Base-by-base conservation (phyloP, 2,888 invertebrate species). In the Pyrgus malvae region DNA sequence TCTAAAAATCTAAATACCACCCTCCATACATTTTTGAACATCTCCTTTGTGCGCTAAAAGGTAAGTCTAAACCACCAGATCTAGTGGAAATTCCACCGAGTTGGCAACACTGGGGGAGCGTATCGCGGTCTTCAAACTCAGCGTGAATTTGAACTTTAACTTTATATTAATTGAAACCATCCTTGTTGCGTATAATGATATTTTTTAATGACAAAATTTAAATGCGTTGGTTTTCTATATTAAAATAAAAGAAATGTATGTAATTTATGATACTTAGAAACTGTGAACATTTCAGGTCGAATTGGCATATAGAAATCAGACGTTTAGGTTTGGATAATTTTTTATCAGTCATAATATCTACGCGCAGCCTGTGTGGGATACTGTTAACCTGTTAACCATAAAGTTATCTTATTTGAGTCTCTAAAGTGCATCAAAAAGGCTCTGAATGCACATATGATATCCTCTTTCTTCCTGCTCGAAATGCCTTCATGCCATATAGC, bases 61-160 rank as follows among this genome's bases (percentile, higher is more conserved):
- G n/a, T n/a, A n/a, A n/a, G 41, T 41, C 41, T 19, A 41, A 41
- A 41, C 41, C 41, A 41, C 41, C 41, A 41, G 41, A 40, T 40
- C 40, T 19, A 19, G 19, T 40, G 40, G 40, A 40, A 40, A 40
- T 17, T 40, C 17, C 40, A 41, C 41, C 21, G 21, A 41, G 41
- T 41, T 41, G 41, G 23, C 41, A 41, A 41, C 23, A 41, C 41
- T 41, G 31, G 23, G 27, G 27, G 27, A 27, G 27, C 1, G 27
- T 27, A 27, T n/a, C 9, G 27, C 27, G 3, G 1, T 8, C 27
- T 4, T 27, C 27, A 27, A 27, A 27, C 9, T 27, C 27, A 27
- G 1, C 9, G 9, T 2, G 27, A 27, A 27, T 7, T 27, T 1
- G n/a, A 6, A 27, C n/a, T n/a, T n/a, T 9, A 8, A 8, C 9